phyloP scores from a whole-genome alignment of 1,140 invertebrate genomes.

The Temnothorax nylanderi region DNA sequence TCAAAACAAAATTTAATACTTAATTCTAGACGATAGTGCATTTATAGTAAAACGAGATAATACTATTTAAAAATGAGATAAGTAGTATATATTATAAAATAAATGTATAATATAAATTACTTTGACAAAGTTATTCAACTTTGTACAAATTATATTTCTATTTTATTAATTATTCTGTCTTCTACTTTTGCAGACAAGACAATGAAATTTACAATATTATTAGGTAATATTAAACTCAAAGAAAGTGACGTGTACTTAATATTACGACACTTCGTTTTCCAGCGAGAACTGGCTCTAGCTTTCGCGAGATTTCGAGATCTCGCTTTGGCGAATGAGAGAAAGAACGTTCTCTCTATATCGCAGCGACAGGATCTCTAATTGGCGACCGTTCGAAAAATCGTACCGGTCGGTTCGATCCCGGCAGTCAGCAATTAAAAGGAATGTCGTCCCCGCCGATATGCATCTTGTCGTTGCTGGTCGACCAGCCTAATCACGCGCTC shows the following conservation, averaged over 20 bases:
- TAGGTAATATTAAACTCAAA: neutral
- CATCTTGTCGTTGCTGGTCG: constrained; percentile 38
- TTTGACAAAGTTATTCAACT: neutral
- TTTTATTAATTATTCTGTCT: neutral
- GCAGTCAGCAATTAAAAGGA: constrained; percentile 53
- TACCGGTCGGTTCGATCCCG: constrained; percentile 26
- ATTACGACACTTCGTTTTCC: neutral
- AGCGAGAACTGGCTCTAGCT: neutral
- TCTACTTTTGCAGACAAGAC: neutral
- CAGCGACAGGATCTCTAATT: constrained; percentile 46
- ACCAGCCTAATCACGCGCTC: constrained; percentile 41
- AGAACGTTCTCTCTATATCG: constrained; percentile 32
- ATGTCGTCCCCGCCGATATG: constrained; percentile 44
- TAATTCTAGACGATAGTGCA: neutral
- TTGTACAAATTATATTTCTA: neutral
- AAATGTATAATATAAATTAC: neutral
- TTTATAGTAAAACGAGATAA: neutral
- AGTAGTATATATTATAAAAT: neutral
- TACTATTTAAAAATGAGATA: no score
- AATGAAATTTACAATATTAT: neutral
- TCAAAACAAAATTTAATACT: neutral
- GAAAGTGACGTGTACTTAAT: neutral
- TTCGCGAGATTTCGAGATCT: neutral
- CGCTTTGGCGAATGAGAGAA: neutral
- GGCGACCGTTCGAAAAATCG: constrained; percentile 37